Conservation (phyloP, 2,888 invertebrate genomes). For the Melanophora roralis region DNA sequence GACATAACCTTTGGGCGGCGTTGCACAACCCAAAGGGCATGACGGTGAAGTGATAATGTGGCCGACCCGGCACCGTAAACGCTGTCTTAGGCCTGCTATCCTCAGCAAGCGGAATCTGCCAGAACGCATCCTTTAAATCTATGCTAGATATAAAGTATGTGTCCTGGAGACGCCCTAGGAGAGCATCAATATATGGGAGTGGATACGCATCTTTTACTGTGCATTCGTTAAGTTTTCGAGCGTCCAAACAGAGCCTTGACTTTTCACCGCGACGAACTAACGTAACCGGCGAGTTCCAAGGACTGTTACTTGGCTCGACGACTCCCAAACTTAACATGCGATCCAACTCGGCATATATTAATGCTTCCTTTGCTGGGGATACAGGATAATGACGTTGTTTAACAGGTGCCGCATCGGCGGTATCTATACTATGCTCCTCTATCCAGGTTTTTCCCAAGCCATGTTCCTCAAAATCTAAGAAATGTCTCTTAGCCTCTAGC, state of each 20-base stretch:
- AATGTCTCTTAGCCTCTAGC: not conserved
- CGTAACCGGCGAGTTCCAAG: slow-evolving; percentile 21
- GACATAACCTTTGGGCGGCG: too few relatives aligned
- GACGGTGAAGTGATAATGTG: too few relatives aligned
- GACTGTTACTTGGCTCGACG: slow-evolving; percentile 3
- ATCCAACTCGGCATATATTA: slow-evolving; percentile 36
- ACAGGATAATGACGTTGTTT: slow-evolving; percentile 26
- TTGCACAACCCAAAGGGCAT: too few relatives aligned
- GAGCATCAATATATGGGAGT: slow-evolving; percentile 33
- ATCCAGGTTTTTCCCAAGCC: slow-evolving; percentile 29
- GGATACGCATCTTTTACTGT: slow-evolving; percentile 33
- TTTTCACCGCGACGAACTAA: slow-evolving; percentile 5
- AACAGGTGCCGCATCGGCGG: slow-evolving; percentile 1
- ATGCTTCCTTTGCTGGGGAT: not conserved
- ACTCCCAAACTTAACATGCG: slow-evolving; percentile 16
- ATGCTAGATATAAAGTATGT: slow-evolving; percentile 37
- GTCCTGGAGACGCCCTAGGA: slow-evolving; percentile 15
- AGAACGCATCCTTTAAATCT: slow-evolving; percentile 45
- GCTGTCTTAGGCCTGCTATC: too few relatives aligned
- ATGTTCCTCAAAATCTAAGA: slow-evolving; percentile 32
- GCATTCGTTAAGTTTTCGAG: slow-evolving; percentile 15
- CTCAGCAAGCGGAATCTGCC: too few relatives aligned
- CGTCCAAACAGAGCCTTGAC: slow-evolving; percentile 12
- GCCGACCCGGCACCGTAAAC: too few relatives aligned
- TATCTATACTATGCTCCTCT: not conserved